These are phyloP conservation scores for Lasioglossum morio DNA, from an alignment of 2,888 invertebrate species.

Conservation along the genomic window DNA sequence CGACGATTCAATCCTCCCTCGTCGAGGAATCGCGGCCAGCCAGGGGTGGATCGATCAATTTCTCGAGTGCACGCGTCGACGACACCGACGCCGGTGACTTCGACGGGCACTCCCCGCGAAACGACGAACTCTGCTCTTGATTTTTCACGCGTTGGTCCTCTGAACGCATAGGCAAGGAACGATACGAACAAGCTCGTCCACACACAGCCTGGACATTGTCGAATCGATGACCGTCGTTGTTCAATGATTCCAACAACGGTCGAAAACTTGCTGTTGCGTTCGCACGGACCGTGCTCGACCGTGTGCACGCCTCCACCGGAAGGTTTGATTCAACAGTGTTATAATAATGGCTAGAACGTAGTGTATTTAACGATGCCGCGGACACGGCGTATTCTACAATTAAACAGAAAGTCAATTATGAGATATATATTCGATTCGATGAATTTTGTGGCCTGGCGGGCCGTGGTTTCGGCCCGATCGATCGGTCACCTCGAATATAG, in stretches of 20 bases:
- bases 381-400: slow-evolving; percentile 72
- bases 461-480: slow-evolving; percentile 37
- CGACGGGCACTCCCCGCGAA: slow-evolving; percentile 78
- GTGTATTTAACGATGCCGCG: slow-evolving; percentile 74
- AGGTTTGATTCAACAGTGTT: slow-evolving; percentile 59
- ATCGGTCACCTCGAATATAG: slow-evolving; percentile 54
- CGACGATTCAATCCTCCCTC: slow-evolving; percentile 16
- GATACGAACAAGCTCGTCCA: background rate
- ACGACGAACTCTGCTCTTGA: slow-evolving; percentile 66
- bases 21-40: slow-evolving; percentile 9
- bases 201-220: background rate
- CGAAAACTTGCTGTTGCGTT: background rate
- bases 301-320: slow-evolving; percentile 18
- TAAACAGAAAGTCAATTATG: slow-evolving; percentile 81
- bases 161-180: slow-evolving; percentile 5
- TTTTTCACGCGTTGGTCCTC: slow-evolving; percentile 69
- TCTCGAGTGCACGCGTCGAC: slow-evolving; percentile 78
- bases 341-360: slow-evolving; percentile 65
- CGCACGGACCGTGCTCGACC: slow-evolving; percentile 32
- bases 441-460: slow-evolving; percentile 45
- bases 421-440: slow-evolving; percentile 66
- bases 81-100: slow-evolving; percentile 69
- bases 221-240: background rate
- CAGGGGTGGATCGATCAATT: slow-evolving; percentile 51
- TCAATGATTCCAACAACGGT: background rate